Evolutionary conservation across 1,140 invertebrate species (phyloP), one percentile per base, ranked within the genome.

Genomic region (Papilio machaon): DNA sequence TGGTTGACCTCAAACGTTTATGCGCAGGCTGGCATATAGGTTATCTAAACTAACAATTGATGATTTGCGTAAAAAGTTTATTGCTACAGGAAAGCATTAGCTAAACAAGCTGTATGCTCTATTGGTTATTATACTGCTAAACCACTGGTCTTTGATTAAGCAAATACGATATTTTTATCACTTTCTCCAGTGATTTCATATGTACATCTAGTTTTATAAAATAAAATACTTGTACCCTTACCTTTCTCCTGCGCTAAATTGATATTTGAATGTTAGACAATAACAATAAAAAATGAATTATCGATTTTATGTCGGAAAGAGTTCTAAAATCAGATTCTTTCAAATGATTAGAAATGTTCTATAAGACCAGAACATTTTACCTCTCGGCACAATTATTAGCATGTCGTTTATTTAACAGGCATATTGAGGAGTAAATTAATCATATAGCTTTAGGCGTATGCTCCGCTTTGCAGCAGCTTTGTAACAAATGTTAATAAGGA

Each of bases 41-140:
- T 70, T 70, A 38, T 70, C 64, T 64, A 64, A 13, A 30, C 54
- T n/a, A 60, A 19, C 30, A 70, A 70, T 70, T 70, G 64, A 70
- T 70, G 13, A 70, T 70, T 70, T 35, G 11, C 30, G 4, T 70
- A 8, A 70, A 70, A 70, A 70, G 11, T 70, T 70, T 64, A 64
- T 70, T 35, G 64, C 19, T 10, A 30, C 30, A 70, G 64, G 13
- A 35, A 70, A 15, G 23, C 13, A 13, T 64, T 13, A 23, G 30
- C 2, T 13, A 70, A 35, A 70, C 8, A 58, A 58, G n/a, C 6
- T 9, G n/a, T 19, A 19, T 9, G 2, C 54, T 58, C 1, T 58
- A 19, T 58, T 58, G 54, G n/a, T 6, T 43, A 6, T 43, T 43
- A 43, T 43, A 43, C 7, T 43, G 2, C 23, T 30, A 30, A 30